A percentile compares a stretch with the other conserved stretches of the same genome.
These are phyloP conservation scores for Platygyra sinensis DNA, from an alignment of 64 coral and sea anemone species.

Conservation along the genomic window DNA sequence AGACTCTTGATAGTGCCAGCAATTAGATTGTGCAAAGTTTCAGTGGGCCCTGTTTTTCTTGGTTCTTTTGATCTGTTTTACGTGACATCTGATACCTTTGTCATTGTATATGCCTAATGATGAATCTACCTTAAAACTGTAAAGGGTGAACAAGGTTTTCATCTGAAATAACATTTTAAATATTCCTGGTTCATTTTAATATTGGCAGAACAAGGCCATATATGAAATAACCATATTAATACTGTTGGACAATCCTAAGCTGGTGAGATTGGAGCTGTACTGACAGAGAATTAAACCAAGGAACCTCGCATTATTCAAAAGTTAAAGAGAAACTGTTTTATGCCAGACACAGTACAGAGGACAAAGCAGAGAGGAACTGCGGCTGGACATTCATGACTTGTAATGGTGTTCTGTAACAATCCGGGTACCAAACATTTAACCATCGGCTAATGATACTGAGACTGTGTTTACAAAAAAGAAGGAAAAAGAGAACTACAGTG, in stretches of 20 bases:
- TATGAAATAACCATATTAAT: background rate
- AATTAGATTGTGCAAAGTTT: background rate
- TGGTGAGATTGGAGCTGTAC: background rate
- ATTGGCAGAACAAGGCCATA: background rate
- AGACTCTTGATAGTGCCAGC: background rate
- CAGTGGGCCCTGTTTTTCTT: too few species aligned
- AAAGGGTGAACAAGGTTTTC: background rate
- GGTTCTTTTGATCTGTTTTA: too few species aligned
- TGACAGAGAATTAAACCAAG: background rate
- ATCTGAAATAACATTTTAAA: background rate
- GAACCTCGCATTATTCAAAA: background rate
- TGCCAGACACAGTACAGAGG: background rate
- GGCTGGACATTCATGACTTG: background rate
- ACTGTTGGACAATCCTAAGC: background rate
- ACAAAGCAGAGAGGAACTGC: background rate
- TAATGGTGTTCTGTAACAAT: background rate
- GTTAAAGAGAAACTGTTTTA: background rate
- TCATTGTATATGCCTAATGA: background rate
- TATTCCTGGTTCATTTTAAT: background rate
- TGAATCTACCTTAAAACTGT: background rate
- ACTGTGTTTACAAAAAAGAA: background rate
- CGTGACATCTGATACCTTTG: background rate
- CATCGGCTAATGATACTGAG: background rate
- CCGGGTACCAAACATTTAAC: background rate
- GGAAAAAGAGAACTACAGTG: slow-evolving; percentile 16